phyloP scores from a whole-genome alignment of 2,797 vertebrate species.

The Astyanax mexicanus region DNA sequence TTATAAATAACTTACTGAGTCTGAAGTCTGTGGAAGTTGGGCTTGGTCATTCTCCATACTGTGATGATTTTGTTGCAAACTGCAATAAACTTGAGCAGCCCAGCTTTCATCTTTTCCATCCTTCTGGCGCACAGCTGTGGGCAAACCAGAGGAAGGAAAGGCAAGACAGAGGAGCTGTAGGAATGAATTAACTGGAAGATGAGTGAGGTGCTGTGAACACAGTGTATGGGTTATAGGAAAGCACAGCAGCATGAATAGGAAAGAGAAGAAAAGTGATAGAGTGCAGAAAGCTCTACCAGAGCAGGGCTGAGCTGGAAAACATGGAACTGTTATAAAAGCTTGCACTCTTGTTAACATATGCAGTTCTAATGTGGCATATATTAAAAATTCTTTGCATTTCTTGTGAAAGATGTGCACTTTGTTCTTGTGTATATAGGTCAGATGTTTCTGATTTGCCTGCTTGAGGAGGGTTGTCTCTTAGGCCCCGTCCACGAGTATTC shows the following conservation, averaged over 20 bases:
- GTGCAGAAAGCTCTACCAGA: background rate
- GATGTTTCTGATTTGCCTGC: background rate
- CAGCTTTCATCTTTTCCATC: conserved; percentile 6
- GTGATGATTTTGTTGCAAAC: background rate
- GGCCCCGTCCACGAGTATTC: no score
- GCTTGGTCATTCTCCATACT: background rate
- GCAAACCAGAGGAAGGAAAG: background rate
- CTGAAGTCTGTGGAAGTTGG: background rate
- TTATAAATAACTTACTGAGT: background rate
- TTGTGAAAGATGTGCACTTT: background rate
- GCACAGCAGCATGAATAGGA: background rate
- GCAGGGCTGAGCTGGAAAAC: background rate
- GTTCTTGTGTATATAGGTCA: background rate
- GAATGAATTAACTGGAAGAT: background rate
- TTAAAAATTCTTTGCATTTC: background rate
- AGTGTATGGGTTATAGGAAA: background rate
- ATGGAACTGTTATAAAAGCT: background rate
- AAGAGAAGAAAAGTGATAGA: background rate
- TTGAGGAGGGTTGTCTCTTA: background rate
- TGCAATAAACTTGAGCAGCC: background rate
- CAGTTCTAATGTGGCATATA: background rate
- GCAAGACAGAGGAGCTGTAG: background rate
- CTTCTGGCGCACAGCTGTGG: background rate
- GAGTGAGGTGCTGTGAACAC: conserved; percentile 4
- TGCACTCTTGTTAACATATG: background rate